phyloP scores from a whole-genome alignment of 2,113 vertebrate genomes.

The Alexandromys fortis region DNA sequence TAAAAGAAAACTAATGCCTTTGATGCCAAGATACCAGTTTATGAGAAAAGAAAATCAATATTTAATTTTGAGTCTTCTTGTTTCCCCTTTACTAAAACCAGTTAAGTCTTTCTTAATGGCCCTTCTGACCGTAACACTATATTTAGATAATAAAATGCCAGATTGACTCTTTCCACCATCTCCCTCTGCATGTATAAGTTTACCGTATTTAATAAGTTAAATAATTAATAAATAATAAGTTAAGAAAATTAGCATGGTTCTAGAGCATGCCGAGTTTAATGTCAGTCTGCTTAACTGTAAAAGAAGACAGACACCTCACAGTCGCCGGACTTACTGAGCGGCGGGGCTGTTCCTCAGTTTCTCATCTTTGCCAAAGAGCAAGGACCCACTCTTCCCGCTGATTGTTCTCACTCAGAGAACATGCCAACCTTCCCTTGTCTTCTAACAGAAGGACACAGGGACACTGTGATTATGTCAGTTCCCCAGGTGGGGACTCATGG shows the following conservation, averaged over 20 bases:
- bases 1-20: constrained; percentile 50
- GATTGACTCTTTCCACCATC: background rate
- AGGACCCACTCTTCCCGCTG: background rate
- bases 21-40: background rate
- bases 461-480: background rate
- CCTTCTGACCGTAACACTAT: background rate
- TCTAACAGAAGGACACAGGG: background rate
- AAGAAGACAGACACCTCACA: background rate
- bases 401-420: background rate
- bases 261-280: background rate
- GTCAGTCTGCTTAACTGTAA: background rate
- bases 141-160: constrained; percentile 1
- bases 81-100: constrained; percentile 25
- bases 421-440: background rate
- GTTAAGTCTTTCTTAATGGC: constrained; percentile 35
- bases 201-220: background rate
- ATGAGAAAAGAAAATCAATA: constrained; percentile 62
- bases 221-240: background rate
- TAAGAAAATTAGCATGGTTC: background rate
- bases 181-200: constrained; percentile 21
- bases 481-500: background rate
- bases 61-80: constrained; percentile 48
- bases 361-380: background rate
- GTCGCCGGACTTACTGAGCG: background rate
- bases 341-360: background rate